phyloP scores from a whole-genome alignment of 2,888 invertebrate genomes.

The Parasteatoda lunata region DNA sequence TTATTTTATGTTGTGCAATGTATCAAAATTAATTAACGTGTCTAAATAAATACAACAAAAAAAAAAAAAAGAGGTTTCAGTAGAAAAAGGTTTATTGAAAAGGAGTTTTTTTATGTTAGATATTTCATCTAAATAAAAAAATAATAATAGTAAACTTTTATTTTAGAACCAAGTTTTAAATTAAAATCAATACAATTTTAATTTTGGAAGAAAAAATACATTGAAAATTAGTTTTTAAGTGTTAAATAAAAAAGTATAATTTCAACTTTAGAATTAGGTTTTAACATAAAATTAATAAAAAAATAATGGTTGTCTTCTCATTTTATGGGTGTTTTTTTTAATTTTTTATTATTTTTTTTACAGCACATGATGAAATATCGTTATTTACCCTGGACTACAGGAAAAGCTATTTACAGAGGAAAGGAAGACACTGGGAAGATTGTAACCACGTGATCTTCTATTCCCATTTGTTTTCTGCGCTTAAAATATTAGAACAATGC shows the following conservation, averaged over 20 bases:
- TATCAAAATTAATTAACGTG: no score
- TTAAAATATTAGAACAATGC: no score
- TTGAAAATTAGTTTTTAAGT: no score
- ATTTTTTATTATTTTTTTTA: not conserved
- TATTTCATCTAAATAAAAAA: no score
- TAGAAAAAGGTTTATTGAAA: no score
- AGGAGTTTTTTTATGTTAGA: no score
- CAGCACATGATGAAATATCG: conserved; percentile 99
- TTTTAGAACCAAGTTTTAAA: not conserved
- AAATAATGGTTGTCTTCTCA: not conserved
- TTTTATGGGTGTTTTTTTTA: not conserved
- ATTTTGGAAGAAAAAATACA: not conserved
- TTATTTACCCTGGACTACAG: conserved; percentile 98
- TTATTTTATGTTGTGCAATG: no score
- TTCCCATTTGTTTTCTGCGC: no score
- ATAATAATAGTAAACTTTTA: not conserved
- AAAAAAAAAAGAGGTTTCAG: no score
- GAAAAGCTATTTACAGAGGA: conserved; percentile 79
- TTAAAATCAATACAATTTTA: not conserved
- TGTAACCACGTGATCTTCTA: conserved; percentile 53
- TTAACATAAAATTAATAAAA: not conserved
- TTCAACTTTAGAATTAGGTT: not conserved
- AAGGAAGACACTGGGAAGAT: conserved; percentile 71
- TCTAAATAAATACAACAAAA: no score
- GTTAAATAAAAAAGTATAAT: not conserved